These are phyloP conservation scores for Trissoscelio sp. DNA, from an alignment of 2,888 invertebrate species.

Conservation along the genomic window DNA sequence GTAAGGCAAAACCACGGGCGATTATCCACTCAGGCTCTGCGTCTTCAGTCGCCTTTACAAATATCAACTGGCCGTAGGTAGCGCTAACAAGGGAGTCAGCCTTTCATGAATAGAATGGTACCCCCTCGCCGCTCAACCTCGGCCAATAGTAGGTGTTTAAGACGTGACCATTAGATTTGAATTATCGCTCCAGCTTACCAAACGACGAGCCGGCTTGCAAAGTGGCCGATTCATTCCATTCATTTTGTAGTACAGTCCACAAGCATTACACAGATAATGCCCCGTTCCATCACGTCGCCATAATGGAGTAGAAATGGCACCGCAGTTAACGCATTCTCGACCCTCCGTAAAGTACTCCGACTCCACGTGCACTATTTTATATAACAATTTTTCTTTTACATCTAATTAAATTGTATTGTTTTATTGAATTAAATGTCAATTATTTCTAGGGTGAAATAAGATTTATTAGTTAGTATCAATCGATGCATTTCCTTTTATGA, in stretches of 20 bases:
- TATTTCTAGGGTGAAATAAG: no score
- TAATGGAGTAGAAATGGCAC: constrained; percentile 97
- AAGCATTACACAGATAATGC: constrained; percentile 99
- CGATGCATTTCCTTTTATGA: no score
- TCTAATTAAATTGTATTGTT: no score
- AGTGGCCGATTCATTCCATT: constrained; percentile 97
- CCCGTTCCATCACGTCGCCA: constrained; percentile 99
- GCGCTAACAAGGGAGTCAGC: no score
- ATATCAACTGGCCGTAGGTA: constrained; percentile 8
- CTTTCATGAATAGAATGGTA: no score
- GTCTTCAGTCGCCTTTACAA: constrained; percentile 75
- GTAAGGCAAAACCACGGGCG: constrained; percentile 78
- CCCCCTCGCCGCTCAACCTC: no score
- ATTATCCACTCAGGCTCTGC: constrained; percentile 83
- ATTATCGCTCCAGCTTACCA: no score
- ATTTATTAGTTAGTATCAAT: no score
- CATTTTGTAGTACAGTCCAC: constrained; percentile 99
- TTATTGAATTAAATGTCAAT: no score
- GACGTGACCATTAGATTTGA: constrained; percentile 56
- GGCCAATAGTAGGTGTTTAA: no score
- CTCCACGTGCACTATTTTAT: constrained; percentile 80
- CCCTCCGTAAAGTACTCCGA: constrained; percentile 88
- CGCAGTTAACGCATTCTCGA: constrained; percentile 99
- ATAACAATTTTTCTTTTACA: constrained; percentile 25
- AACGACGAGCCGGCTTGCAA: constrained; percentile 95